A percentile compares a stretch with the other conserved stretches of the same genome.
Conservation (phyloP, 2,113 vertebrate species). For the Nesoenas mayeri region DNA sequence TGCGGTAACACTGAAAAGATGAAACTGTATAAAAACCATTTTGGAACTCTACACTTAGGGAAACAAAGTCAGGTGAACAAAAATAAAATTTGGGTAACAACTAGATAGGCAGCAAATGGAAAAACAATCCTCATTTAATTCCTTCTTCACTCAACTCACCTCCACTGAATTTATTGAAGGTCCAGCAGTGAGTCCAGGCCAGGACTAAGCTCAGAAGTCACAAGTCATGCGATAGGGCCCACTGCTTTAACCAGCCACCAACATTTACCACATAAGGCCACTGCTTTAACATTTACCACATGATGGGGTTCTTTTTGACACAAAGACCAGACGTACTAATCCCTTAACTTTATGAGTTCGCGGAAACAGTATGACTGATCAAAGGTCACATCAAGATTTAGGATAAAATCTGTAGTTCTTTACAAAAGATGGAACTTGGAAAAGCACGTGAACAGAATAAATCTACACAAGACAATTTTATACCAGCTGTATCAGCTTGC, state of each 20-base stretch:
- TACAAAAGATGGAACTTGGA: neutral
- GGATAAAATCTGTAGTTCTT: neutral
- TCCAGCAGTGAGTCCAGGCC: neutral
- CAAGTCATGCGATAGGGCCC: rapidly evolving
- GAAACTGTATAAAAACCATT: neutral
- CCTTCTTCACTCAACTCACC: neutral
- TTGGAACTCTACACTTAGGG: neutral
- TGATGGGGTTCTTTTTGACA: neutral
- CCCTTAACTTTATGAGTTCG: neutral
- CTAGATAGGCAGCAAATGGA: neutral
- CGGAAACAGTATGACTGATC: neutral
- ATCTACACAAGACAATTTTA: neutral
- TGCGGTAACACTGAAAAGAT: neutral
- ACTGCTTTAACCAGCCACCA: neutral
- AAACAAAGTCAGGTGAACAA: neutral
- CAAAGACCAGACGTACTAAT: neutral
- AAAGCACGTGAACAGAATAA: neutral
- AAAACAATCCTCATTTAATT: neutral
- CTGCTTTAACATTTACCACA: neutral
- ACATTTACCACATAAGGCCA: neutral
- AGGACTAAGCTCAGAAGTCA: neutral
- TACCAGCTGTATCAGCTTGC: neutral
- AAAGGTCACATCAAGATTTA: neutral
- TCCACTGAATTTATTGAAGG: neutral
- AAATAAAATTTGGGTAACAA: neutral